Base-by-base conservation (phyloP, 2,113 vertebrate genomes). In the Argyrosomus japonicus region DNA sequence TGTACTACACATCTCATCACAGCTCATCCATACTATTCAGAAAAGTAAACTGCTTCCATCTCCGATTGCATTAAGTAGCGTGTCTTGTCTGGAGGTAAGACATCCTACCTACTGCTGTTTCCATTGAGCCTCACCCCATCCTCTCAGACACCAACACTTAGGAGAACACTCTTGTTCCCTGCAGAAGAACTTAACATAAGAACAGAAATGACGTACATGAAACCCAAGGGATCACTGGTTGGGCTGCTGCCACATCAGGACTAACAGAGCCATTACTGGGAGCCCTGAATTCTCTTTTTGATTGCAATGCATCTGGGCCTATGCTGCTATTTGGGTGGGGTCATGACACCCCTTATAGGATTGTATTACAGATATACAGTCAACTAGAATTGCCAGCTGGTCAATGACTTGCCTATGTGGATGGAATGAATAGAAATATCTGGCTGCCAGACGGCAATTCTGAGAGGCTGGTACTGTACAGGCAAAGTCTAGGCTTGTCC, bases 1-100 rank as follows among this genome's bases (percentile, higher is more conserved):
- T 91, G 89, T 85, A 87, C 69, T 64, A 87, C 40, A 61, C 72
- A 88, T 85, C 43, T 82, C 89, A 90, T 89, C 79, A 68, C 78
- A 83, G 47, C 19, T 48, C 78, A 86, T 82, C 58, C 68, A 68
- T 77, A 19, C 40, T 68, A 68, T 76, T 53, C 54, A 48, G 51
- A 77, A 57, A 68, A 67, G 57, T 36, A 32, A 89, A 36, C 60
- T 36, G 12, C 47, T 25, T 76, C 32, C 76, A 81, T 83, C 62
- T 82, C 63, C 57, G 29, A 43, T 53, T 60, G 45, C 36, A 40
- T 40, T 40, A 64, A 73, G 53, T 61, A 36, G 10, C 75, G 60
- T 60, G 29, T 83, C 60, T 58, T 62, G 40, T 60, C 27, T 68
- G 64, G 10, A 69, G 47, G 27, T 68, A 68, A 77, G 15, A 65